Evolutionary conservation across 1,140 invertebrate species (phyloP).

Genomic region (Zaprionus kolodkinae): DNA sequence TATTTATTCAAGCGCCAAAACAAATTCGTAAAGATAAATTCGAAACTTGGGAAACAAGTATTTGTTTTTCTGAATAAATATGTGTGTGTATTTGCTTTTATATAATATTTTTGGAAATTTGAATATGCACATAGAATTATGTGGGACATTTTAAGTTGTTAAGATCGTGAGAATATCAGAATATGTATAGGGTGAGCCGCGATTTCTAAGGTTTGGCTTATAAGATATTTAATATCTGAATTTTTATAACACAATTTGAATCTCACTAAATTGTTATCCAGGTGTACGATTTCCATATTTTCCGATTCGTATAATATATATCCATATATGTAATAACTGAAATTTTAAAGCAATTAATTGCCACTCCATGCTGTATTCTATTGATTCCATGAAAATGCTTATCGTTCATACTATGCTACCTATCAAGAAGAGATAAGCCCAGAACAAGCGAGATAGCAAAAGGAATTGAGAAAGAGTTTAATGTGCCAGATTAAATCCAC

Average conservation of each 20-base stretch:
- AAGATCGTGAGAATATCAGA: too few species aligned
- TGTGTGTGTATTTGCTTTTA: neutral
- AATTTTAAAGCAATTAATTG: neutral
- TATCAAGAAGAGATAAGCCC: constrained; percentile 6
- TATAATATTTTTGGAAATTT: neutral
- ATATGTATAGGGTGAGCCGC: too few species aligned
- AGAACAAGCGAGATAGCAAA: constrained; percentile 9
- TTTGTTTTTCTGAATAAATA: neutral
- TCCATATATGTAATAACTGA: too few species aligned
- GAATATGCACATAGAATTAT: neutral
- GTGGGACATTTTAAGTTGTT: too few species aligned
- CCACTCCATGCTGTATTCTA: neutral
- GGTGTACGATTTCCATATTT: too few species aligned
- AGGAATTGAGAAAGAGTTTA: neutral
- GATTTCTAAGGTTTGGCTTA: too few species aligned
- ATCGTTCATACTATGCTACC: neutral
- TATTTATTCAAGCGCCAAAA: neutral
- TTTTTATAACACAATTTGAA: too few species aligned
- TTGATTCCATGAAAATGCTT: constrained; percentile 1
- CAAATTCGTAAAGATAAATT: neutral
- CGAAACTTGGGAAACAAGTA: neutral
- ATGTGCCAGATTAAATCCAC: neutral
- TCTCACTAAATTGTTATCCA: too few species aligned
- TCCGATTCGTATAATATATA: too few species aligned
- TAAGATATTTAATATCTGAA: too few species aligned